Percentiles rank a stretch among this genome's conserved stretches.
These are phyloP conservation scores for Nineta flava DNA, from an alignment of 2,888 invertebrate genomes.

Conservation along the genomic window DNA sequence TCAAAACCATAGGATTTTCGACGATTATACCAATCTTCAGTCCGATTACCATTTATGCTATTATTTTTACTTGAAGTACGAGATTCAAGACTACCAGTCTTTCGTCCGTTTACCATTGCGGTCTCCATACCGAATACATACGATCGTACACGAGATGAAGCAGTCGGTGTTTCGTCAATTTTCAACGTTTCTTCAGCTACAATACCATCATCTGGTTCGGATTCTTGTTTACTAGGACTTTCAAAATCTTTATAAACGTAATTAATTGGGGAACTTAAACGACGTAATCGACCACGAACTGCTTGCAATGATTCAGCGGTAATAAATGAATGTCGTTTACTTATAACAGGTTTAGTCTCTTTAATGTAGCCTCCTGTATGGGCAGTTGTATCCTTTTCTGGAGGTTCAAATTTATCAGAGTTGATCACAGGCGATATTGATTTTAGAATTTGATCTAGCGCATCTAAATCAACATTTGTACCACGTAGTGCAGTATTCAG, in stretches of 20 bases:
- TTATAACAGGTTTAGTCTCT: slow-evolving; percentile 8
- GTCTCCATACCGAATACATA: slow-evolving; percentile 31
- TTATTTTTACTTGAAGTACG: slow-evolving; percentile 25
- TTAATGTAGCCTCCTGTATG: not conserved
- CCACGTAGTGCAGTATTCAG: slow-evolving; percentile 34
- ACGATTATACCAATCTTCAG: slow-evolving; percentile 54
- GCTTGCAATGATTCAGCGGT: slow-evolving; percentile 43
- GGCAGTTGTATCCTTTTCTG: not conserved
- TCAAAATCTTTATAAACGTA: slow-evolving; percentile 18
- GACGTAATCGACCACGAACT: slow-evolving; percentile 37
- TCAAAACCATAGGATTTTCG: slow-evolving; percentile 67
- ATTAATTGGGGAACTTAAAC: slow-evolving; percentile 31
- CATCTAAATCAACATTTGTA: slow-evolving; percentile 35
- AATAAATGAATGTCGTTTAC: slow-evolving; percentile 32
- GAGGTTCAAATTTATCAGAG: not conserved
- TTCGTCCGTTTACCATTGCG: slow-evolving; percentile 20
- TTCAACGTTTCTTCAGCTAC: slow-evolving; percentile 19
- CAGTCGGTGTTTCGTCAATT: slow-evolving; percentile 14
- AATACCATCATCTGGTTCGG: slow-evolving; percentile 29
- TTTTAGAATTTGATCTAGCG: slow-evolving; percentile 33
- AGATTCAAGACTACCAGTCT: slow-evolving; percentile 31
- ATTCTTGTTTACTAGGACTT: slow-evolving; percentile 10
- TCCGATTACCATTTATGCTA: slow-evolving; percentile 19
- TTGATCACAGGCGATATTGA: slow-evolving; percentile 22
- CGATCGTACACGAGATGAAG: slow-evolving; percentile 25